Conservation (phyloP, 2,113 vertebrate species). For the Oenanthe oenanthe region DNA sequence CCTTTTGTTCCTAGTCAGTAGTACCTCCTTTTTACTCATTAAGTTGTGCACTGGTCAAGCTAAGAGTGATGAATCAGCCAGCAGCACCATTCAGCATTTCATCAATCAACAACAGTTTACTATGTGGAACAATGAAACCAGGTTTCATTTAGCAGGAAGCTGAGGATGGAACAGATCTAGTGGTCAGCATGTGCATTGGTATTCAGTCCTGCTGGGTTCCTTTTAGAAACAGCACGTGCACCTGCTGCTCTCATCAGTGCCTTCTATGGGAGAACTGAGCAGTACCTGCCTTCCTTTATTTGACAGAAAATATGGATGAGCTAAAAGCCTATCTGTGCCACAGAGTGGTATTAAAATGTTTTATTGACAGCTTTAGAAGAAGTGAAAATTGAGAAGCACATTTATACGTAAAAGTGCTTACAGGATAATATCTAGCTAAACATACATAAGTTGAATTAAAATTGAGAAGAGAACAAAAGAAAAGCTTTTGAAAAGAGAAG, state of each 20-base stretch:
- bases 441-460: background rate
- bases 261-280: background rate
- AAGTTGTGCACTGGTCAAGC: background rate
- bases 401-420: background rate
- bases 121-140: background rate
- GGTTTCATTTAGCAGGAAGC: background rate
- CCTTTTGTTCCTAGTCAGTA: background rate
- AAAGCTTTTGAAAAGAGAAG: background rate
- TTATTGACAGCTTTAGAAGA: background rate
- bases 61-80: background rate
- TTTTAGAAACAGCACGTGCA: background rate
- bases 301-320: background rate
- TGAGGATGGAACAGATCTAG: background rate
- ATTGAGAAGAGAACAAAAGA: background rate
- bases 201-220: background rate
- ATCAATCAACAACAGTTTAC: background rate
- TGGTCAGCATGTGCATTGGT: rapidly evolving
- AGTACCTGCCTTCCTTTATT: background rate
- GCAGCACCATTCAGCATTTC: background rate
- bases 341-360: background rate
- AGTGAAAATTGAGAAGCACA: background rate
- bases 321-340: background rate
- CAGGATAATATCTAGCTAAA: background rate
- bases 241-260: background rate
- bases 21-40: background rate